Conservation (phyloP, 1,140 invertebrate genomes). For the Globodera ellingtonae region DNA sequence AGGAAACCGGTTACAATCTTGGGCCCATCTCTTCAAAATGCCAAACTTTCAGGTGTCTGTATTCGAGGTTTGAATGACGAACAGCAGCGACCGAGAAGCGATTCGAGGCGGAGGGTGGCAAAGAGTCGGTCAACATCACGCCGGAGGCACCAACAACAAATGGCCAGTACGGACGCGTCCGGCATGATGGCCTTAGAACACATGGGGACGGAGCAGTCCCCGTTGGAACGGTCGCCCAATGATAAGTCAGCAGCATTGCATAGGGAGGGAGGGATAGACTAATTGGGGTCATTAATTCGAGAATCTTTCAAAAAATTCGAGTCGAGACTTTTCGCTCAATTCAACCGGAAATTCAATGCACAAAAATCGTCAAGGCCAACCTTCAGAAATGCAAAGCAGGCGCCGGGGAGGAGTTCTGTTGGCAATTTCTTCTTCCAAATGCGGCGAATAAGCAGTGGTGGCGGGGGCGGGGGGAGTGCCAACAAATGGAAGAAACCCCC, state of each 20-base stretch:
- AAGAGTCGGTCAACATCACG: not conserved
- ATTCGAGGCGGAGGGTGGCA: not conserved
- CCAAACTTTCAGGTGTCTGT: constrained; percentile 26
- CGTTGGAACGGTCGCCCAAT: not conserved
- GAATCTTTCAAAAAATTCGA: no score
- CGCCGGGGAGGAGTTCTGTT: not conserved
- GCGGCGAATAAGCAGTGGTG: not conserved
- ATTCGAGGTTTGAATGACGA: constrained; percentile 28
- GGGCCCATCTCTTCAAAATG: constrained; percentile 7
- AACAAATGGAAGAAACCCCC: constrained; percentile 2
- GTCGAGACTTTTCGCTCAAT: no score
- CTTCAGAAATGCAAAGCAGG: not conserved
- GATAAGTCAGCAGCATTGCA: no score
- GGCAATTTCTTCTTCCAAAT: not conserved
- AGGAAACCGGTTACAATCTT: constrained; percentile 54
- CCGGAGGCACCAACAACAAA: not conserved
- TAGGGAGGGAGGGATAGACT: not conserved
- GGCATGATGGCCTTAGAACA: not conserved
- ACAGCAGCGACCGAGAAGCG: not conserved
- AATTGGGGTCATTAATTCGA: not conserved
- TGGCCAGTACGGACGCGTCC: not conserved
- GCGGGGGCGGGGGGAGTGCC: not conserved
- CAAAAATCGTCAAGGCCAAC: not conserved
- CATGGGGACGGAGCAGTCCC: not conserved
- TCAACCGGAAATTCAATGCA: no score